Base-by-base conservation (phyloP, 2,797 vertebrate species). In the Anguilla megastoma region DNA sequence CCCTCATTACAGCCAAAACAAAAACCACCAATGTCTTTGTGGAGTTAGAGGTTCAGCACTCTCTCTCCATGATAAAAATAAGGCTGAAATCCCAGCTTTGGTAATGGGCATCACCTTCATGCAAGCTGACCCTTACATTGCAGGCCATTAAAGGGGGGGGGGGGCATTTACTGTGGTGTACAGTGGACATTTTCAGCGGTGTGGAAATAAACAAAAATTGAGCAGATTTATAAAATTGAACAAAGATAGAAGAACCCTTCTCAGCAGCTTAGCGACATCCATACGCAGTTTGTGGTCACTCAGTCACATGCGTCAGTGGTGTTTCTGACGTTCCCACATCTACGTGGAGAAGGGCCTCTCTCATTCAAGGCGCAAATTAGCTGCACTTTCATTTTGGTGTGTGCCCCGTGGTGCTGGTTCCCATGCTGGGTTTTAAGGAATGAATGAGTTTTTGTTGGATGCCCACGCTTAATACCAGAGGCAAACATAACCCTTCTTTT, bases 391-490 rank as follows among this genome's bases (percentile, higher is more conserved):
- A 83, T 84, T 84, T 56, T 45, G 50, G 50, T 58, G 50, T 85
- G 36, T 66, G 56, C 16, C 58, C 85, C 24, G 56, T 85, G 58
- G 33, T 66, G 33, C 85, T 48, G 60, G 60, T 24, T 36, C 36
- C 83, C n/a, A 48, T 85, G 85, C 36, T 85, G 56, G 27, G 58
- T 48, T 85, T 56, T 30, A 52, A 24, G 66, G 50, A 50, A 54
- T 86, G 85, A 86, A 74, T 86, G 85, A 52, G 45, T 58, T 85
- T 60, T 85, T 56, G 50, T 85, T 85, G 52, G 45, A 33, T 56
- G 83, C 83, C 82, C 82, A 84, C 9, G 12, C 33, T 85, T 66
- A 85, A 85, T 66, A 45, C 54, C 85, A 85, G 60, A 41, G 45
- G 24, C 56, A 85, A 85, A 85, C 56, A 85, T 41, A 33, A 85